These are phyloP conservation scores for Atopsyche davidsoni DNA, from an alignment of 1,140 invertebrate species.

Conservation along the genomic window DNA sequence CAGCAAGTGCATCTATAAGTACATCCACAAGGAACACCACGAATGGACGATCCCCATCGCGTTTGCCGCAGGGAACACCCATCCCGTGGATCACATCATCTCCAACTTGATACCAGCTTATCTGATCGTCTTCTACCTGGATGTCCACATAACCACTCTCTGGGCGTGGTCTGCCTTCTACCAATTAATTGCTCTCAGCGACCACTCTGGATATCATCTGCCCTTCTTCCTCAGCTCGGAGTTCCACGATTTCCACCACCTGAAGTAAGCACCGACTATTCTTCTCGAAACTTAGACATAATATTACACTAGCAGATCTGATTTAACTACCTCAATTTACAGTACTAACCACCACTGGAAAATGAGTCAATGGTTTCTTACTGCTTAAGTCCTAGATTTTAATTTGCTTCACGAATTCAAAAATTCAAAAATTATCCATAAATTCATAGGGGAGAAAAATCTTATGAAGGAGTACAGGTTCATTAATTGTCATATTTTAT, in stretches of 20 bases:
- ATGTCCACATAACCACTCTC: constrained; percentile 72
- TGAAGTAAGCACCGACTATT: constrained; percentile 63
- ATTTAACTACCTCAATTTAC: no score
- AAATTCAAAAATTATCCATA: not conserved
- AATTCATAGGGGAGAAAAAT: no score
- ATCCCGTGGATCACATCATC: constrained; percentile 80
- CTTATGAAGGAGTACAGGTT: no score
- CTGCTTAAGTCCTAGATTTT: no score
- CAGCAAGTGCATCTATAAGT: constrained; percentile 67
- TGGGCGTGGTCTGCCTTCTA: constrained; percentile 80
- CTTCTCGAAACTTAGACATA: no score
- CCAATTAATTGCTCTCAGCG: constrained; percentile 72
- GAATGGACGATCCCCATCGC: constrained; percentile 81
- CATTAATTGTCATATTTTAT: no score
- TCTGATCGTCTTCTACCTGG: constrained; percentile 71
- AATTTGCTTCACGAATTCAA: no score
- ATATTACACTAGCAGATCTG: no score
- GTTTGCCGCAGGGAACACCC: constrained; percentile 77
- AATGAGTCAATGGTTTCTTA: no score
- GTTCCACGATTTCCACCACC: constrained; percentile 85
- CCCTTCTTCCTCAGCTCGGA: constrained; percentile 84
- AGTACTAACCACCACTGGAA: no score
- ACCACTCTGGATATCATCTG: constrained; percentile 86
- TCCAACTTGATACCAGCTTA: constrained; percentile 76
- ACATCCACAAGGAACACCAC: constrained; percentile 81